A percentile compares a stretch with the other conserved stretches of the same genome.
These are phyloP conservation scores for Serripes groenlandicus DNA, from an alignment of 2,888 invertebrate genomes.

Conservation along the genomic window DNA sequence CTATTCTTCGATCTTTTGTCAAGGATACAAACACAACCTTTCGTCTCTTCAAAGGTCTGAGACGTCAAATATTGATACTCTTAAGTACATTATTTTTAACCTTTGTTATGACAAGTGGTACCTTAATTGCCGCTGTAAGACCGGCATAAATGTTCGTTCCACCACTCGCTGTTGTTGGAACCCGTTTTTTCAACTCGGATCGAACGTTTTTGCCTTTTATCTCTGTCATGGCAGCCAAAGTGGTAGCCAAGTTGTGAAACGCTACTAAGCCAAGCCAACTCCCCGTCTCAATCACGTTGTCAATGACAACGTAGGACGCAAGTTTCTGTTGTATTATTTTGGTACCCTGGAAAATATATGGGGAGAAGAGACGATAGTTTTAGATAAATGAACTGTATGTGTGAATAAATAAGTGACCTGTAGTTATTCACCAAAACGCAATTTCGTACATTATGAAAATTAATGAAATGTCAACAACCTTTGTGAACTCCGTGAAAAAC, in stretches of 20 bases:
- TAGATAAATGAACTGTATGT: background rate
- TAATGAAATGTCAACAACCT: no score
- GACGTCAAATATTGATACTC: no score
- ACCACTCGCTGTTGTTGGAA: constrained; percentile 16
- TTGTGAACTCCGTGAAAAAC: no score
- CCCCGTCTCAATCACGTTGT: constrained; percentile 12
- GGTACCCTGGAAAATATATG: background rate
- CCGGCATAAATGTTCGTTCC: constrained; percentile 32
- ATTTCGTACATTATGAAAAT: background rate
- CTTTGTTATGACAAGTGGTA: no score
- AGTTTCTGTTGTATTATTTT: constrained; percentile 22
- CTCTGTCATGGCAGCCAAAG: constrained; percentile 2
- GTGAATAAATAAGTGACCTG: background rate
- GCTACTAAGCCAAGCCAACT: constrained; percentile 23
- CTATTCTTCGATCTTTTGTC: no score
- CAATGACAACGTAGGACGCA: constrained; percentile 16
- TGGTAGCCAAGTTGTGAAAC: background rate
- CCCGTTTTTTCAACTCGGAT: background rate
- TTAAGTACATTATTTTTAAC: no score
- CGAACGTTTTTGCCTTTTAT: background rate
- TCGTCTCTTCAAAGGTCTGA: no score
- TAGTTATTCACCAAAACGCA: background rate
- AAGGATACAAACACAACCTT: no score
- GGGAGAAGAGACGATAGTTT: background rate
- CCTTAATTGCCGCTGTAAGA: constrained; percentile 10